Percentiles rank a stretch among this genome's conserved stretches.
These are phyloP conservation scores for Caenorhabditis sp. DNA, from an alignment of 2,888 invertebrate genomes.

Conservation along the genomic window DNA sequence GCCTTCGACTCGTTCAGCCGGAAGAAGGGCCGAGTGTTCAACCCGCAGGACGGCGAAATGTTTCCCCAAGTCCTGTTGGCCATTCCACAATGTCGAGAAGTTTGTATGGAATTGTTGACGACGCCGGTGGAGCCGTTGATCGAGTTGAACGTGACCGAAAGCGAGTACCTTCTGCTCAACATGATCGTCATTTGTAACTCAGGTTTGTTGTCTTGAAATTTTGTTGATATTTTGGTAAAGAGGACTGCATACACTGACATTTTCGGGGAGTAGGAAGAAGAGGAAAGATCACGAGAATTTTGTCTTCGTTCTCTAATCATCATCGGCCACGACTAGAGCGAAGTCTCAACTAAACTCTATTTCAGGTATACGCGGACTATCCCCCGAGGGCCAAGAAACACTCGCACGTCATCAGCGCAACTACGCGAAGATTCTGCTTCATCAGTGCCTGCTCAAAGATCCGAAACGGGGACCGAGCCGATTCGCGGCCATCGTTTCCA, in stretches of 20 bases:
- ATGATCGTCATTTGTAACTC: slow-evolving; percentile 30
- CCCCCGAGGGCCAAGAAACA: slow-evolving; percentile 2
- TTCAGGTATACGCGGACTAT: slow-evolving; percentile 26
- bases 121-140: slow-evolving; percentile 4
- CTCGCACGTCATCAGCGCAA: neutral
- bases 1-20: slow-evolving; percentile 17
- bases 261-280: too few species aligned
- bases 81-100: neutral
- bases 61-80: neutral
- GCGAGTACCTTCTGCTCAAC: slow-evolving; percentile 11
- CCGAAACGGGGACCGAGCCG: neutral
- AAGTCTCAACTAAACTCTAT: neutral
- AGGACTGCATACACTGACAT: neutral
- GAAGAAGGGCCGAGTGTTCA: slow-evolving; percentile 9
- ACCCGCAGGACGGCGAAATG: slow-evolving; percentile 6
- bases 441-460: slow-evolving; percentile 5
- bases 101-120: neutral
- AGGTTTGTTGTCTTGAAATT: neutral
- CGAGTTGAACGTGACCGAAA: neutral
- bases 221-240: neutral
- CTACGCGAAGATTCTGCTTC: slow-evolving; percentile 18
- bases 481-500: slow-evolving; percentile 8
- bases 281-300: too few species aligned
- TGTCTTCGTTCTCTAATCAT: too few species aligned
- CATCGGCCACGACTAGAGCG: too few species aligned